phyloP scores from a whole-genome alignment of 2,797 vertebrate species.

The Sebastolobus alascanus region DNA sequence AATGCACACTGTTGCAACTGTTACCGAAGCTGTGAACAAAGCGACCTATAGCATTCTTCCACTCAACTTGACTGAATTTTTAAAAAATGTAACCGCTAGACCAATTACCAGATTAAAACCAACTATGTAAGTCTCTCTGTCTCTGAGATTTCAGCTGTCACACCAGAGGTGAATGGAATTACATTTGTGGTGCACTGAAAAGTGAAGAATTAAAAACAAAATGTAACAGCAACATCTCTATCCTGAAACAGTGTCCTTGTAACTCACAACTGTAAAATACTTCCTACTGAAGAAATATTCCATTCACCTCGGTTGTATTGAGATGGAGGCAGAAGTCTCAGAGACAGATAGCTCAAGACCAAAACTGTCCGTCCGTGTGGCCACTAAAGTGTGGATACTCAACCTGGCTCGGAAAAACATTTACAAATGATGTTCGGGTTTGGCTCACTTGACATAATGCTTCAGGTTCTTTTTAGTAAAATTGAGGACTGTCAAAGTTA shows the following conservation, averaged over 20 bases:
- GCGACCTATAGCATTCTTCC: background rate
- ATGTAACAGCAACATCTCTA: background rate
- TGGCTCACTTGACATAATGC: background rate
- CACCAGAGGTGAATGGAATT: background rate
- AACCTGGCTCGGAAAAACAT: fast-evolving
- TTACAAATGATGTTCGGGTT: background rate
- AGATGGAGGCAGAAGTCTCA: background rate
- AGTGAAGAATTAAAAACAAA: background rate
- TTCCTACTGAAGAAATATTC: background rate
- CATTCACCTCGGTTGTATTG: background rate
- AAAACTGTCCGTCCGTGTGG: background rate
- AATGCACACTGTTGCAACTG: slow-evolving; percentile 5
- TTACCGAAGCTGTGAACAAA: slow-evolving; percentile 6
- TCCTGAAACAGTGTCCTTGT: background rate
- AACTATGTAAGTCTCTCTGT: background rate
- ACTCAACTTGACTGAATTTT: background rate
- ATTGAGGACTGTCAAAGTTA: too few species aligned
- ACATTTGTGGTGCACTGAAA: background rate
- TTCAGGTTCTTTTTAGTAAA: too few species aligned
- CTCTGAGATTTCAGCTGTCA: background rate
- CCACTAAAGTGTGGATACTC: background rate
- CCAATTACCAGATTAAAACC: slow-evolving; percentile 18
- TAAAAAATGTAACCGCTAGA: slow-evolving; percentile 25
- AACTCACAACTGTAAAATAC: background rate
- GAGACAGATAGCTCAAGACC: background rate